phyloP scores from a whole-genome alignment of 2,113 vertebrate genomes.

The Marmota flaviventris region DNA sequence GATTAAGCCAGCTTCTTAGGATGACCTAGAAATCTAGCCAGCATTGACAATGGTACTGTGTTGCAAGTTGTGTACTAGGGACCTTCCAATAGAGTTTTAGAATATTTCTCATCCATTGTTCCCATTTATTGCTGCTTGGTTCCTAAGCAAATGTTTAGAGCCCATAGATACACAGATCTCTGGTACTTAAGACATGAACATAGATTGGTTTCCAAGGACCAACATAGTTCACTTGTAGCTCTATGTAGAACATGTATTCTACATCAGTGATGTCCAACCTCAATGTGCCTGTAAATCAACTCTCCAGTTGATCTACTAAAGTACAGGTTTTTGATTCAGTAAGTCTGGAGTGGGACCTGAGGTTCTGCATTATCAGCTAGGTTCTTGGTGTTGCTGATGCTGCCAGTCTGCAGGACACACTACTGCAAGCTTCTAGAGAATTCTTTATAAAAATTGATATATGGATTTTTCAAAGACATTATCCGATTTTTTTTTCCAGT shows the following conservation, averaged over 20 bases:
- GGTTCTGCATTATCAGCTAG: neutral
- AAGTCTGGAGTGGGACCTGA: neutral
- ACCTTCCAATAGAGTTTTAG: neutral
- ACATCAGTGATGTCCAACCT: neutral
- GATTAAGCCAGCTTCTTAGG: neutral
- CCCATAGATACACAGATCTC: neutral
- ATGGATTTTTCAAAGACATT: neutral
- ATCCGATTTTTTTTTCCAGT: neutral
- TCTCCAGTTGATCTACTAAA: neutral
- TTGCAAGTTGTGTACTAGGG: neutral
- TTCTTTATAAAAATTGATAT: neutral
- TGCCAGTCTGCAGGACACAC: neutral
- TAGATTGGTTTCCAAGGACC: neutral
- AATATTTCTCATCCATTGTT: neutral
- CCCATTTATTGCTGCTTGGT: neutral
- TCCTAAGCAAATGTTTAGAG: neutral
- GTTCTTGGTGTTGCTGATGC: neutral
- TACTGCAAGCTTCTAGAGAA: neutral
- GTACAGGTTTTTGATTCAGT: neutral
- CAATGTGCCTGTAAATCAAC: neutral
- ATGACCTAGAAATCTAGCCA: neutral
- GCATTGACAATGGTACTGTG: neutral
- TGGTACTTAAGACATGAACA: neutral
- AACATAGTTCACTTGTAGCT: neutral
- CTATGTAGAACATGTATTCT: neutral